phyloP scores from a whole-genome alignment of 1,140 invertebrate species.

The Drosophila kohkoa region DNA sequence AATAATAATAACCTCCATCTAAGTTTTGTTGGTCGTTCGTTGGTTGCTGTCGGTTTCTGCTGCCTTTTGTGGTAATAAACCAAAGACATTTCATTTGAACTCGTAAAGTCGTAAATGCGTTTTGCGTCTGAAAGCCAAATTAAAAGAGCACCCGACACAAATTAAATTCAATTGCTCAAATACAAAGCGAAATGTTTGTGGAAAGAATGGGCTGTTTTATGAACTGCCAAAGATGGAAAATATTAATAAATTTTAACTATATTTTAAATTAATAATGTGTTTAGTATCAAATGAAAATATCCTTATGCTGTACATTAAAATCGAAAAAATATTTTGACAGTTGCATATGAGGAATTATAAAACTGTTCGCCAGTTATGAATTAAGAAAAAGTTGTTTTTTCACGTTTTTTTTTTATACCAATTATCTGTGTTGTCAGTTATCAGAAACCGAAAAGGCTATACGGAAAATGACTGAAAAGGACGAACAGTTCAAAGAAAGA shows the following conservation, averaged over 20 bases:
- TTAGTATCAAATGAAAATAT: too few relatives aligned
- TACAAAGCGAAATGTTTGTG: constrained; percentile 16
- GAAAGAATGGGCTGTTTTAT: neutral
- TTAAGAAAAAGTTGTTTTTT: too few relatives aligned
- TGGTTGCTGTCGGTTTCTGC: constrained; percentile 20
- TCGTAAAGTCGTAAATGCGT: constrained; percentile 52
- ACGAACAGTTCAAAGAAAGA: too few relatives aligned
- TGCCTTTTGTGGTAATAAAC: constrained; percentile 66
- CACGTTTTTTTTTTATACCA: too few relatives aligned
- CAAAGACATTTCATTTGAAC: constrained; percentile 64
- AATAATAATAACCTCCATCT: constrained; percentile 74
- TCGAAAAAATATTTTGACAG: too few relatives aligned
- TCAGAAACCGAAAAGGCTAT: too few relatives aligned
- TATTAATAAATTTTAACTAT: neutral
- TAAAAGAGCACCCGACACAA: constrained; percentile 53
- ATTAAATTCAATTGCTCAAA: constrained; percentile 42
- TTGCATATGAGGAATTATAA: too few relatives aligned
- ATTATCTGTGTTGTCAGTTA: too few relatives aligned
- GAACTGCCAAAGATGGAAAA: neutral
- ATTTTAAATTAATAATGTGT: neutral
- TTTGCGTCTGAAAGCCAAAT: constrained; percentile 55
- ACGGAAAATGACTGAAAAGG: too few relatives aligned
- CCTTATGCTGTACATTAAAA: too few relatives aligned
- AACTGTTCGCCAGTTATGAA: too few relatives aligned
- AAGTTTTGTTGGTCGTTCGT: constrained; percentile 41